Evolutionary conservation across 1,140 invertebrate genomes (phyloP).

Genomic region (Dendroctonus ponderosae): DNA sequence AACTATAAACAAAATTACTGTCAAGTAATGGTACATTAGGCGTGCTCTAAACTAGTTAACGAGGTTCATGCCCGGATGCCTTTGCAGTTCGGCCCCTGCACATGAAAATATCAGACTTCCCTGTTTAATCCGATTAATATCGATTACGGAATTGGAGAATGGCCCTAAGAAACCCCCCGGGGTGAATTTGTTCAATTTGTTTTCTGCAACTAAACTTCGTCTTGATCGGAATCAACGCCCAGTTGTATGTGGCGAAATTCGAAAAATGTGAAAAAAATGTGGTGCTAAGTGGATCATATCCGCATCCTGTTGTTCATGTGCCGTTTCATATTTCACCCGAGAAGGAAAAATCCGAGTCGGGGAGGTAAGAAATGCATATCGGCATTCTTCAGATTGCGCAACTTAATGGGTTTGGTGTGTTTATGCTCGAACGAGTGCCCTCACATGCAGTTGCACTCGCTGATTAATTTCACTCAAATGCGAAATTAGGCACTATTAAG

Average conservation of each 20-base stretch:
- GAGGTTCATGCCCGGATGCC: constrained; percentile 30
- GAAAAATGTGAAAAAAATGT: constrained; percentile 11
- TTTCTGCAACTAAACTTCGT: no score
- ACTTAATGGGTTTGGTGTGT: constrained; percentile 32
- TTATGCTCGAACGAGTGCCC: constrained; percentile 24
- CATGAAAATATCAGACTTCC: neutral
- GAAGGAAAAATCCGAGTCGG: constrained; percentile 13
- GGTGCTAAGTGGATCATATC: constrained; percentile 29
- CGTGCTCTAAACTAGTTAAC: constrained; percentile 38
- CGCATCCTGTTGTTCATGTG: constrained; percentile 22
- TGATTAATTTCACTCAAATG: constrained; percentile 28
- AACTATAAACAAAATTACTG: constrained; percentile 42
- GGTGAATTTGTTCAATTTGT: no score
- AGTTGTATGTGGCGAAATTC: neutral
- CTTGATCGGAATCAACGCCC: no score
- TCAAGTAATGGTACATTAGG: constrained; percentile 41
- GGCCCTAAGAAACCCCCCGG: no score
- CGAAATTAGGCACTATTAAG: constrained; percentile 27
- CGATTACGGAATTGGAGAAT: constrained; percentile 3
- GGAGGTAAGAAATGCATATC: constrained; percentile 33
- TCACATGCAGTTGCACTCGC: constrained; percentile 16
- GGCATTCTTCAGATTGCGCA: constrained; percentile 29
- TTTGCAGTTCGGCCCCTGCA: constrained; percentile 4
- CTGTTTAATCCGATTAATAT: constrained; percentile 21
- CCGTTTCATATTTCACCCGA: constrained; percentile 26